These are phyloP conservation scores for Paramormyrops kingsleyae DNA, from an alignment of 2,113 vertebrate genomes.

Conservation along the genomic window DNA sequence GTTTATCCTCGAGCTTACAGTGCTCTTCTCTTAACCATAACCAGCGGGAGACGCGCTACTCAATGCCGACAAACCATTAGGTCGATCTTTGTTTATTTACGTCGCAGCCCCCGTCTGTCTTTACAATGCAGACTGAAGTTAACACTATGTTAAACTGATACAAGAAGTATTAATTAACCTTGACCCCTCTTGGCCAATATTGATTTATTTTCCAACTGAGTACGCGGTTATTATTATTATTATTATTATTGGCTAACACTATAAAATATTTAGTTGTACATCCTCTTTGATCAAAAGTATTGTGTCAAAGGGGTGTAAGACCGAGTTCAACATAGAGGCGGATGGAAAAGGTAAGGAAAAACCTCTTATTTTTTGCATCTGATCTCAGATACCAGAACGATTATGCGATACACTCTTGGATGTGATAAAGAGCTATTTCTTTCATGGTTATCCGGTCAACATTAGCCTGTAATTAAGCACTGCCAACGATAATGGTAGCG, in stretches of 20 bases:
- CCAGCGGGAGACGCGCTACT: conserved; percentile 60
- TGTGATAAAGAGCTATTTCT: background rate
- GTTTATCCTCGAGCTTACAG: conserved; percentile 65
- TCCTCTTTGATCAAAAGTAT: conserved; percentile 45
- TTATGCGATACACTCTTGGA: conserved; percentile 36
- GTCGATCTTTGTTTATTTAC: conserved; percentile 57
- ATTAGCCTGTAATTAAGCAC: conserved; percentile 25
- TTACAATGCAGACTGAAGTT: conserved; percentile 39
- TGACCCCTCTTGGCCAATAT: conserved; percentile 18
- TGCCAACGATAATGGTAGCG: background rate
- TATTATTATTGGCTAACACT: background rate
- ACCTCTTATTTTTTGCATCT: conserved; percentile 49
- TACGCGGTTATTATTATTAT: background rate
- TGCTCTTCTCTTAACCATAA: conserved; percentile 49
- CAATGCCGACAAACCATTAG: conserved; percentile 56
- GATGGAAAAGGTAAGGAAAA: conserved; percentile 51
- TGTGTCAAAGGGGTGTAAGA: conserved; percentile 42
- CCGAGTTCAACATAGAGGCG: conserved; percentile 39
- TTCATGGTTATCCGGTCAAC: conserved; percentile 12
- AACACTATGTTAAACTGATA: conserved; percentile 29
- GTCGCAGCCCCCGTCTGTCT: conserved; percentile 43
- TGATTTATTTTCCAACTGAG: conserved; percentile 17
- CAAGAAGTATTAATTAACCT: conserved; percentile 30
- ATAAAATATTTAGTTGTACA: conserved; percentile 15
- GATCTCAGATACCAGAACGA: conserved; percentile 47